These are phyloP conservation scores for Bugula neritina DNA, from an alignment of 2,888 invertebrate species.

Conservation along the genomic window DNA sequence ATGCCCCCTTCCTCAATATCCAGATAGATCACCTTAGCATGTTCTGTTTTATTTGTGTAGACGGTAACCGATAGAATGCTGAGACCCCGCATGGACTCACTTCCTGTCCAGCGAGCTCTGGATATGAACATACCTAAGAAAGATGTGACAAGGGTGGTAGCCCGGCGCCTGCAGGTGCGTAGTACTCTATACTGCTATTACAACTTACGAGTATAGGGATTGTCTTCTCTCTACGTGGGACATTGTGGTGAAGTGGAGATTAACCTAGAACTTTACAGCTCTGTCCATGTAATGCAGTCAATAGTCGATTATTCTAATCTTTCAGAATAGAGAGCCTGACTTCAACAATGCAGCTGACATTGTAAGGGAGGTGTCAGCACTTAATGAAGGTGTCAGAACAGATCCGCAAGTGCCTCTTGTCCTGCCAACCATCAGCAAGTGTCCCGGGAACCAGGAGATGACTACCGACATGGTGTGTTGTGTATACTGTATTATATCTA, in stretches of 20 bases:
- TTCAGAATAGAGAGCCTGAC: not conserved
- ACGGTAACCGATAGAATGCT: not conserved
- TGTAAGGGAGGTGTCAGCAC: not conserved
- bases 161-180: not conserved
- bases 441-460: not conserved
- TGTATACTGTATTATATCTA: not conserved
- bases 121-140: not conserved
- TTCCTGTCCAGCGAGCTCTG: not conserved
- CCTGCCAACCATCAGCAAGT: not conserved
- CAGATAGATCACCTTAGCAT: not conserved
- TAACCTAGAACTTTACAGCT: too few species aligned
- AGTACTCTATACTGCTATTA: too few species aligned
- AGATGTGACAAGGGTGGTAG: not conserved
- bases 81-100: not conserved
- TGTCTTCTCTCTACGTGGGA: too few species aligned
- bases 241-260: too few species aligned
- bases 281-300: not conserved
- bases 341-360: not conserved
- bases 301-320: not conserved
- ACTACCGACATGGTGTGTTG: not conserved
- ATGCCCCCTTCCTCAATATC: not conserved
- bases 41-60: not conserved
- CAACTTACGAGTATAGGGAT: too few species aligned
- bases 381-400: not conserved
- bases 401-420: not conserved